A percentile compares a stretch with the other conserved stretches of the same genome.
phyloP scores from a whole-genome alignment of 2,797 vertebrate species.

The Tympanoctomys barrerae region DNA sequence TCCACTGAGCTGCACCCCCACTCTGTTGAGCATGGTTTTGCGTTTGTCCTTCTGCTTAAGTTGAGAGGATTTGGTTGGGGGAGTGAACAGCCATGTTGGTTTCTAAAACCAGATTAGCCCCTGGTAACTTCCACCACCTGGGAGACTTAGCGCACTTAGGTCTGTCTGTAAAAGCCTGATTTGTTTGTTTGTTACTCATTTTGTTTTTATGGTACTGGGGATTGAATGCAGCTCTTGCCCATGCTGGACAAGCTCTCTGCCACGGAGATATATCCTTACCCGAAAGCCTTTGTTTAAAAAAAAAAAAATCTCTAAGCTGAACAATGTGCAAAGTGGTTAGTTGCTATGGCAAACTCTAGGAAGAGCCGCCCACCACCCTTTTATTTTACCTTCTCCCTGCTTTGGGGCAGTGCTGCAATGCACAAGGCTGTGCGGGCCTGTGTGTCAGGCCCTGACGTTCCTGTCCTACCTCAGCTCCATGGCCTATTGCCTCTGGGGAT shows the following conservation, averaged over 20 bases:
- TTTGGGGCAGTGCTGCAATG: background rate
- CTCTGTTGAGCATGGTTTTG: background rate
- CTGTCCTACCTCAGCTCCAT: background rate
- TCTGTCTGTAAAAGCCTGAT: slow-evolving; percentile 31
- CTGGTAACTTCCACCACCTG: background rate
- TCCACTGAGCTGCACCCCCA: background rate
- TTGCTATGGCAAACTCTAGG: slow-evolving; percentile 1
- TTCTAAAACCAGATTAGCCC: background rate
- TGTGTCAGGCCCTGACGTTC: background rate
- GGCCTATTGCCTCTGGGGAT: background rate
- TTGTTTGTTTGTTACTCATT: background rate
- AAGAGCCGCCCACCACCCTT: background rate
- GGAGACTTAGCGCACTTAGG: background rate
- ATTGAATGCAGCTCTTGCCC: background rate
- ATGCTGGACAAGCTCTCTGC: background rate
- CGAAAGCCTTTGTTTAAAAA: background rate
- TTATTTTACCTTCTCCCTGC: background rate
- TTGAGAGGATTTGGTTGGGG: background rate
- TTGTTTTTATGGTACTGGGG: background rate
- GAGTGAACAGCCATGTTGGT: background rate
- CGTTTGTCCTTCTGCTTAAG: background rate
- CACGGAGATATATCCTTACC: background rate
- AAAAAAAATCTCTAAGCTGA: background rate
- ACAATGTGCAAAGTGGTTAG: background rate
- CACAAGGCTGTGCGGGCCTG: background rate